Evolutionary conservation across 1,140 invertebrate species (phyloP), one percentile per base, ranked within the genome.

Genomic region (Caenorhabditis latens): DNA sequence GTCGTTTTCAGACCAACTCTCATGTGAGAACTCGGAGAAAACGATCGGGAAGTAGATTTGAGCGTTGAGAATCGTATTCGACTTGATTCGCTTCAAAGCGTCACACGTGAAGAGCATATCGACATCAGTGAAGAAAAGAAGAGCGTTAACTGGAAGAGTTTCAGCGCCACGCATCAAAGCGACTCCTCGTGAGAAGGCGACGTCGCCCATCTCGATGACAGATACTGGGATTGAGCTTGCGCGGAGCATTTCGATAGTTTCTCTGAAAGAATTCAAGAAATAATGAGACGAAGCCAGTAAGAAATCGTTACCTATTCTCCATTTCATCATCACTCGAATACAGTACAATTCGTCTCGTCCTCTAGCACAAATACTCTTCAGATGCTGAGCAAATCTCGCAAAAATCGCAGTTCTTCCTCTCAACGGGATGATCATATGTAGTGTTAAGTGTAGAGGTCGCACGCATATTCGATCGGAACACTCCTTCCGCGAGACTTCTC

Each of bases 41-140:
- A 99, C 97, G 89, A 99, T 96, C 0, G 98, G 98, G 93, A 98
- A 98, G 93, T 99, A 99, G 0, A 97, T 95, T 65, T 92, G 91
- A 19, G 87, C 75, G 2, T 89, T 89, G 5, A 83, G 40, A 61
- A 93, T 88, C 9, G 91, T 92, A 84, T 92, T 92, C 50, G 90
- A 93, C 84, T 93, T 91, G 83, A 94, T 92, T 61, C 94, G 88
- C n/a, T 91, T 83, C 11, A 94, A 84, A 19, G 93, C 90, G 42
- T 92, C 92, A 24, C 82, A 71, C n/a, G 88, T 91, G 83, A 94
- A 92, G 61, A 93, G 67, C 86, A 94, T 94, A 88, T 94, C 94
- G 40, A 95, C 94, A 87, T 95, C 94, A 3, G 97, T 94, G 40
- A 96, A 93, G 85, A 95, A 95, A 40, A 98, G 94, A 91, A 94